Conservation (phyloP, 2,888 invertebrate genomes). For the Bruchidius siliquastri region DNA sequence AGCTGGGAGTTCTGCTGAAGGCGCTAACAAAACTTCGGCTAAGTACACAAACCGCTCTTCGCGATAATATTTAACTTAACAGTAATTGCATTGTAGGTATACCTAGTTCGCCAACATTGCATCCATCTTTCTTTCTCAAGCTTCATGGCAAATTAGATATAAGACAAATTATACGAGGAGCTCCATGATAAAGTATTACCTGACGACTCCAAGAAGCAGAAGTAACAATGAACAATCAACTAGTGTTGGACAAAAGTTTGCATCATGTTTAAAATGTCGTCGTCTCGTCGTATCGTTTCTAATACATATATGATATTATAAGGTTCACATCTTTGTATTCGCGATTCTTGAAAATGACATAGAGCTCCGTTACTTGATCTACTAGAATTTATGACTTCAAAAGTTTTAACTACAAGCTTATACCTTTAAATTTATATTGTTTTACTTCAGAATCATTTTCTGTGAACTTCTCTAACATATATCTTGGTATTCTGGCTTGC, state of each 20-base stretch:
- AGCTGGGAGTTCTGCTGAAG: not conserved
- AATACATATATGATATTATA: too few relatives aligned
- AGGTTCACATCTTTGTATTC: too few relatives aligned
- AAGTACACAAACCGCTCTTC: not conserved
- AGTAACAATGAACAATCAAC: not conserved
- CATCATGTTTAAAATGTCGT: not conserved
- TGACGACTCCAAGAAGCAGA: not conserved
- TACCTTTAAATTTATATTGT: too few relatives aligned
- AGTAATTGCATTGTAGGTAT: not conserved
- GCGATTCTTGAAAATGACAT: too few relatives aligned
- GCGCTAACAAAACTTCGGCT: not conserved
- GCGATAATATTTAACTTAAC: not conserved
- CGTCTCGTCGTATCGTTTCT: too few relatives aligned
- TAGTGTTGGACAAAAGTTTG: not conserved
- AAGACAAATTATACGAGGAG: not conserved
- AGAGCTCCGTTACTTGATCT: too few relatives aligned
- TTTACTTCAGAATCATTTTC: too few relatives aligned
- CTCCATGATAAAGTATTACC: not conserved
- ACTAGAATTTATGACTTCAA: too few relatives aligned
- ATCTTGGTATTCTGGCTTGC: too few relatives aligned
- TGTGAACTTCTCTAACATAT: too few relatives aligned
- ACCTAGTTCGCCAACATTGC: not conserved
- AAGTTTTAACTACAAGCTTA: too few relatives aligned
- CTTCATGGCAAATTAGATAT: not conserved
- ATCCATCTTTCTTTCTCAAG: not conserved